Evolutionary conservation across 2,797 vertebrate species (phyloP), one percentile per base, ranked within the genome.

Genomic region (Enteromius treurensis): DNA sequence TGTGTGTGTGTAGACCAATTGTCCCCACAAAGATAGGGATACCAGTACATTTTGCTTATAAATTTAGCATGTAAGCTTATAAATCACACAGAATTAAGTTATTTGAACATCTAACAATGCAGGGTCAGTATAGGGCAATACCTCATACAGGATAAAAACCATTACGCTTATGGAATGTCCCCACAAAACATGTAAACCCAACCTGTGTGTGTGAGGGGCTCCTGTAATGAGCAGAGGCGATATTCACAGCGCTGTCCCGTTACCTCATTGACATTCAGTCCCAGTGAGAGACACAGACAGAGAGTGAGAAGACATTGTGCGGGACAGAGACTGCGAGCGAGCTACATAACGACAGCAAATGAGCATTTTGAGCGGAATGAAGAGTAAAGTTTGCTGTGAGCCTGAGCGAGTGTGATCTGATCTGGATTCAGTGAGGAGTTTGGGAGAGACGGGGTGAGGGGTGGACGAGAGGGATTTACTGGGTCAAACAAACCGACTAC

Each of bases 191-290:
- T 37, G 34, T 37, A 37, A 37, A 37, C n/a, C n/a, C n/a, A n/a
- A n/a, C n/a, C n/a, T 1, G 29, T 1, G 65, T 11, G 37, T 11
- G 34, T 9, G 65, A 2, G 65, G 34, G 32, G 5, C 67, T 51
- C 26, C 47, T 13, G 75, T 77, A 45, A 77, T 62, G 55, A 89
- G 90, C 89, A 62, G 80, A 83, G 89, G 90, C 90, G 89, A 92
- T 88, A 93, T 95, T 95, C 93, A 94, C 86, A 34, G 68, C 42
- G 76, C 87, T 90, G 88, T 93, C 92, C 94, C 85, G 89, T 93
- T 91, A 91, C 91, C 94, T 95, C 95, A 95, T 95, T 95, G 93
- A 94, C 94, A 95, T 95, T 94, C 94, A 91, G 92, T 32, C 93
- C 90, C 87, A 93, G 93, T 91, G 58, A 81, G 75, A 68, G 49